These are phyloP conservation scores for Hafferia zeledoni DNA, from an alignment of 2,797 vertebrate species.

Conservation along the genomic window DNA sequence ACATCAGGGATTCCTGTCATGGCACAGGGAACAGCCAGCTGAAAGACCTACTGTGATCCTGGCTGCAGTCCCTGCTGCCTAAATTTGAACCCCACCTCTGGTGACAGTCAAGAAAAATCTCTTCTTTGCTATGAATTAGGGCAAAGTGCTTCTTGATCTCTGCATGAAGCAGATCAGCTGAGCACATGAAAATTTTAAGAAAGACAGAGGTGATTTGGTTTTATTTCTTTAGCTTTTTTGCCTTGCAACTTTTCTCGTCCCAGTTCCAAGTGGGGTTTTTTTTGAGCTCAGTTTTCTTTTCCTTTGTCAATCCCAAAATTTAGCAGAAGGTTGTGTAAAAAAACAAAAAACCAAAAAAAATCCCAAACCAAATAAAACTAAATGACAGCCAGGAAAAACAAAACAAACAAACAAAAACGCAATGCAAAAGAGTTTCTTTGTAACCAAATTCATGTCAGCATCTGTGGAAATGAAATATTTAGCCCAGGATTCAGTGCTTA, in stretches of 20 bases:
- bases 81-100: background rate
- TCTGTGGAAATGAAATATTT: slow-evolving; percentile 62
- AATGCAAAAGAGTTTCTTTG: background rate
- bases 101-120: background rate
- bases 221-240: background rate
- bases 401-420: background rate
- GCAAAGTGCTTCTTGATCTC: background rate
- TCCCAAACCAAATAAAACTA: background rate
- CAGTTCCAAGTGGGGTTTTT: background rate
- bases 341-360: background rate
- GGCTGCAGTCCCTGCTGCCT: background rate
- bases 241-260: background rate
- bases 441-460: background rate
- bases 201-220: background rate
- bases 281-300: background rate
- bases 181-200: background rate
- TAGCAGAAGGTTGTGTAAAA: background rate
- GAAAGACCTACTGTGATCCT: background rate
- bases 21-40: background rate
- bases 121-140: background rate
- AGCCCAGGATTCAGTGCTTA: background rate
- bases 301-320: background rate
- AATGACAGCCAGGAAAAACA: background rate
- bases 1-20: rapidly evolving
- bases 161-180: background rate